Percentiles rank a stretch among this genome's conserved stretches.
Conservation (phyloP, 2,113 vertebrate genomes). For the Melanerpes aurifrons region DNA sequence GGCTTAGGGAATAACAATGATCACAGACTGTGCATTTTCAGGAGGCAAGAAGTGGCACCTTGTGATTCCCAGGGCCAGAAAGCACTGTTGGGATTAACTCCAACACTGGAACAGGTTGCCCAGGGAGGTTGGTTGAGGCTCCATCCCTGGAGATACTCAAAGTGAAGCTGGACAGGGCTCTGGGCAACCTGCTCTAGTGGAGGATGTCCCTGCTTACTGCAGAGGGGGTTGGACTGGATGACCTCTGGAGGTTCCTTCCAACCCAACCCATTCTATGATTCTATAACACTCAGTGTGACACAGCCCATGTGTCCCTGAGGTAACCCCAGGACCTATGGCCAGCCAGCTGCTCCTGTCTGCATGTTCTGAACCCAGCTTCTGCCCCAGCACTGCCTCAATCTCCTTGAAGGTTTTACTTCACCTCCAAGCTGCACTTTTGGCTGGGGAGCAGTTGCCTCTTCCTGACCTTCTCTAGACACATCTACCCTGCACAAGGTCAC, state of each 20-base stretch:
- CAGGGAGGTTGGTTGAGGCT: too few relatives aligned
- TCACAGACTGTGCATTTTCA: not conserved
- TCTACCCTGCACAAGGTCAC: not conserved
- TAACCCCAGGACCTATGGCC: accelerated
- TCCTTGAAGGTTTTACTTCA: too few relatives aligned
- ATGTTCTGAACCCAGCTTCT: not conserved
- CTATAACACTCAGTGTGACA: too few relatives aligned
- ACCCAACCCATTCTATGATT: too few relatives aligned
- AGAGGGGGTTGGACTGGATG: too few relatives aligned
- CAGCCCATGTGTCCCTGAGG: accelerated
- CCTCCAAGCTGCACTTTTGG: not conserved
- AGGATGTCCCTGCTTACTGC: too few relatives aligned
- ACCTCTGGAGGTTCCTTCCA: too few relatives aligned
- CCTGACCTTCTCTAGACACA: not conserved
- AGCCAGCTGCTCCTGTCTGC: not conserved
- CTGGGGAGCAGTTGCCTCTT: not conserved
- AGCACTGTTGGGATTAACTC: not conserved
- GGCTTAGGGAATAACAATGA: not conserved
- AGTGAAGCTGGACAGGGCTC: too few relatives aligned
- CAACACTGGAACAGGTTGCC: not conserved
- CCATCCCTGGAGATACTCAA: too few relatives aligned
- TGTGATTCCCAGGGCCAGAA: accelerated
- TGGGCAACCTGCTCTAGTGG: too few relatives aligned
- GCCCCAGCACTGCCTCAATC: not conserved
- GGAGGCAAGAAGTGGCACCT: not conserved